These are phyloP conservation scores for Hydrolagus colliei DNA, from an alignment of 2,797 vertebrate genomes.

Conservation along the genomic window DNA sequence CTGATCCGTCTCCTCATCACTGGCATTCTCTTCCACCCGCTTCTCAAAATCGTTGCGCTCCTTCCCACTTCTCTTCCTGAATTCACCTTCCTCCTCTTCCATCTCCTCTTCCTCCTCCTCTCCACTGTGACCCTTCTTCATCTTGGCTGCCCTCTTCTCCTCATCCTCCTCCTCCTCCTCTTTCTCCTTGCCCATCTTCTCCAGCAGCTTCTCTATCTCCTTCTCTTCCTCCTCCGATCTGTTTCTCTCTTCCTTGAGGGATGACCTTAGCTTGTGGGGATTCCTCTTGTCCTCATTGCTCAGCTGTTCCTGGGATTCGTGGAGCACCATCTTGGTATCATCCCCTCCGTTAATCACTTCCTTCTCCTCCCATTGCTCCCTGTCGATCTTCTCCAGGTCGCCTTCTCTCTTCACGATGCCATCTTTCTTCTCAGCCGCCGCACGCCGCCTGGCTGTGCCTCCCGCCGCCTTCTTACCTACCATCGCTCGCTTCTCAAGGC, in stretches of 20 bases:
- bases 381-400: conserved; percentile 43
- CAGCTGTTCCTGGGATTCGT: conserved; percentile 43
- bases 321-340: background rate
- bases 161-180: conserved; percentile 19
- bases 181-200: conserved; percentile 17
- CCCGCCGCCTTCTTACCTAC: conserved; percentile 27
- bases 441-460: background rate
- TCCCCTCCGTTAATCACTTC: background rate
- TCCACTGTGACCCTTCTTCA: conserved; percentile 46
- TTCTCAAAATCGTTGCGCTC: conserved; percentile 44
- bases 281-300: conserved; percentile 27
- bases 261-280: conserved; percentile 29
- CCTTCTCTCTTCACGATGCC: conserved; percentile 40
- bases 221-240: conserved; percentile 27
- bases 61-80: conserved; percentile 23
- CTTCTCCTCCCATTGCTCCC: conserved; percentile 35
- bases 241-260: background rate
- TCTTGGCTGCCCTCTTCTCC: conserved; percentile 39
- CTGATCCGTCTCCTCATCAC: conserved; percentile 67
- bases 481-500: conserved; percentile 33
- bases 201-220: conserved; percentile 38
- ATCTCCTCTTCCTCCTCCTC: conserved; percentile 34
- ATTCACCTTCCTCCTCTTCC: conserved; percentile 25
- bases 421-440: conserved; percentile 37
- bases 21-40: conserved; percentile 70